Evolutionary conservation across 2,797 vertebrate genomes (phyloP), one percentile per base, ranked within the genome.

Genomic region (Malurus leucopterus): DNA sequence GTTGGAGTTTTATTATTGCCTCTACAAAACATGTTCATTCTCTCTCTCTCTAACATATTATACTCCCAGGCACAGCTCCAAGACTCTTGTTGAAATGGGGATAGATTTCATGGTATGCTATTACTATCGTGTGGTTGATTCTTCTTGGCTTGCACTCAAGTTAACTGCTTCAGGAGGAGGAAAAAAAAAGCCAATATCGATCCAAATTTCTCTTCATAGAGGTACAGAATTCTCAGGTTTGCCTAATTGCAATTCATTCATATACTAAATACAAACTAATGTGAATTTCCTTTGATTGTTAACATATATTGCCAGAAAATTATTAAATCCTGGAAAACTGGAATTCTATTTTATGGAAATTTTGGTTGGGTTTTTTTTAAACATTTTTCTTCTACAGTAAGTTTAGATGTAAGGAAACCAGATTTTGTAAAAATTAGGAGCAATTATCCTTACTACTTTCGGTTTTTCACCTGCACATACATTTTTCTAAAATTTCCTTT

Each of bases 51-150:
- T 85, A 74, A 58, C 43, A 62, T 49, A 44, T 75, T 53, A 54
- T 47, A 83, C 59, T 75, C 29, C 34, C 30, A 87, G 84, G 84
- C 90, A 91, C 26, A 63, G 47, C 24, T 93, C 86, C 91, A 94
- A 92, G 44, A 89, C 29, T 47, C 76, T 79, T 90, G 77, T 47
- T 90, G 87, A 90, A 94, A 88, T 65, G 91, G 26, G 55, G 81
- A 64, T 63, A 58, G 73, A 69, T 90, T 91, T 84, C 86, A 78
- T 87, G 69, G 65, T 85, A 61, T 44, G 74, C 78, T 78, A 67
- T 88, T 93, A 55, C 74, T 73, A 55, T 74, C 68, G 68, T 84
- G 58, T 71, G 67, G 59, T 47, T 92, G 87, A 91, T 86, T 57
- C 65, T 86, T 50, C 78, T 72, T 93, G 81, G 89, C 80, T 91